phyloP scores from a whole-genome alignment of 2,113 vertebrate genomes.

The Ophiodon elongatus region DNA sequence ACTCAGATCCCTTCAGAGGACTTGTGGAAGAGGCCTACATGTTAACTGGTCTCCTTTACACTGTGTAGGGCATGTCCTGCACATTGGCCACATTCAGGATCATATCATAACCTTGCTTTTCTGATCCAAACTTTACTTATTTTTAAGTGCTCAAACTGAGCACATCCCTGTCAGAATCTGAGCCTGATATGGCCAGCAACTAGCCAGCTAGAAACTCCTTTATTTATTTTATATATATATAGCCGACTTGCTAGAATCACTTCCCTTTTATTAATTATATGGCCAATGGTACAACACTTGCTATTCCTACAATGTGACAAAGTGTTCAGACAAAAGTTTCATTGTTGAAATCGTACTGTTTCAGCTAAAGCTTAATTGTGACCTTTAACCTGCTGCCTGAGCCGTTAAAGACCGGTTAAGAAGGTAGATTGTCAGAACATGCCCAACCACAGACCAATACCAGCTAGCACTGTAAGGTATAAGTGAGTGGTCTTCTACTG shows the following conservation, averaged over 20 bases:
- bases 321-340: constrained; percentile 11
- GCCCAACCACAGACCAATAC: neutral
- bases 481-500: constrained; percentile 37
- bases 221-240: neutral
- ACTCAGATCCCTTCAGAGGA: neutral
- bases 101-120: neutral
- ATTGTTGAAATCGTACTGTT: constrained; percentile 3
- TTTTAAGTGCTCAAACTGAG: neutral
- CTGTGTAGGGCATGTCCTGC: neutral
- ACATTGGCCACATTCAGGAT: constrained; percentile 23
- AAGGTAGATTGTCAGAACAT: constrained; percentile 18
- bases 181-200: neutral
- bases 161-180: neutral
- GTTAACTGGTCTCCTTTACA: constrained; percentile 20
- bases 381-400: constrained; percentile 36
- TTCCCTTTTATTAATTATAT: neutral
- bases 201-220: neutral
- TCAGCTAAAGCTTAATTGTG: constrained; percentile 7
- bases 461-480: neutral
- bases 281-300: neutral
- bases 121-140: neutral
- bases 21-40: constrained; percentile 23
- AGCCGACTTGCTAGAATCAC: no score
- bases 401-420: neutral
- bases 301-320: neutral